Base-by-base conservation (phyloP, 2,797 vertebrate genomes). In the Mus spretus region DNA sequence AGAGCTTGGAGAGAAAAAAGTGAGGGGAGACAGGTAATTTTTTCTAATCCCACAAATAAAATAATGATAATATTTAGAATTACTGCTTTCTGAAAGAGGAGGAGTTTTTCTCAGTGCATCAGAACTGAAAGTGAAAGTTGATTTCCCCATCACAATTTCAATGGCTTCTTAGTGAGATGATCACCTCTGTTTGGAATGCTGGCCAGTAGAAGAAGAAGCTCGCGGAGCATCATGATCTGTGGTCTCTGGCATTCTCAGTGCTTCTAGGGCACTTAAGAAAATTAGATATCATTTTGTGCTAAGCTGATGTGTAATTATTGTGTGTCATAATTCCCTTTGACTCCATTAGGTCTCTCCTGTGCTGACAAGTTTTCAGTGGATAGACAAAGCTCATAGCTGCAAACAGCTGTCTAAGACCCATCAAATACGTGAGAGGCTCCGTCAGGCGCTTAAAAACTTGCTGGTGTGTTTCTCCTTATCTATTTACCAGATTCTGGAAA, bases 81-180 rank as follows among this genome's bases (percentile, higher is more conserved):
- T 67, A 89, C 72, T 86, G 55, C 93, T 89, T 97, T 98, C 85
- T 50, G 97, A 93, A 96, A 85, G 89, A 96, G 78, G 37, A 95
- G 90, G 50, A 72, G 47, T 90, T 53, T 50, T 72, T 55, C 15
- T 9, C 72, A 88, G 79, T 92, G 34, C 1, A 90, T 47, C 96
- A 96, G 96, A 96, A 80, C 53, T 94, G 77, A 83, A 97, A 95
- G 97, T 55, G 95, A 22, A 91, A 75, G 97, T 94, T 95, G 89
- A 95, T 97, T 79, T 61, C 92, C 74, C 93, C 92, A 83, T 96
- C 85, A 91, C 75, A 63, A 70, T 95, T 93, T 96, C 87, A 96
- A 57, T 92, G 94, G 85, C 47, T 31, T 55, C 57, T 86, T 89
- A 96, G 89, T 53, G 11, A 61, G 85, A 78, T 53, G 47, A 93